Base-by-base conservation (phyloP, 1,140 invertebrate genomes). In the Chironomus tepperi region DNA sequence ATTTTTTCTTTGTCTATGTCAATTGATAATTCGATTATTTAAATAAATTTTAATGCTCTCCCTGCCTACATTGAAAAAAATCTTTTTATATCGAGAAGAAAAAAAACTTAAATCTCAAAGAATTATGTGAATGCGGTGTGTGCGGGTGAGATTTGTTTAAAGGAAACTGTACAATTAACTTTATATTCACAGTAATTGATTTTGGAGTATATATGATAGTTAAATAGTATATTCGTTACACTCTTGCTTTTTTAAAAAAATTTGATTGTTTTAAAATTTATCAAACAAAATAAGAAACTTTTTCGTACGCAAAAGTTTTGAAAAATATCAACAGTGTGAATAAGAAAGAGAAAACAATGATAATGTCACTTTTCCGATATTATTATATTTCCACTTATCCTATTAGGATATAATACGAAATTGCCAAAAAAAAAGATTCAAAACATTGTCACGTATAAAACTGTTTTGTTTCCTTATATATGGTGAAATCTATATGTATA, bases 391-490 rank as follows among this genome's bases (percentile, higher is more conserved):
- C 65, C 16, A 70, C 65, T 70, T 16, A 70, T 70, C n/a, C n/a
- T 57, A 10, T 18, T 21, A 16, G 65, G n/a, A 16, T 70, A 70
- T 70, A 15, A 70, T 70, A 34, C 24, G 5, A 34, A 34, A 70
- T 70, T 21, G 18, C 47, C 47, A 57, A n/a, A 57, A n/a, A 57
- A 57, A 57, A 19, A 19, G 65, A 19, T 70, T 70, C 19, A 70
- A 18, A 70, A 18, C 16, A 70, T 70, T 70, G 65, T 70, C 65
- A 70, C 65, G 65, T 70, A 19, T 70, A 16, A 18, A 70, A 70
- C 65, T 70, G 65, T 70, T 70, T 70, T 70, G 65, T 70, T 70
- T 70, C 65, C 65, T 18, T 70, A 67, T 18, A 70, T 57, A 34
- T 34, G 24, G 24, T 34, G 24, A 34, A 34, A 34, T 34, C 24